These are phyloP conservation scores for Caenorhabditis tropicalis DNA, from an alignment of 1,140 invertebrate genomes.

Conservation along the genomic window DNA sequence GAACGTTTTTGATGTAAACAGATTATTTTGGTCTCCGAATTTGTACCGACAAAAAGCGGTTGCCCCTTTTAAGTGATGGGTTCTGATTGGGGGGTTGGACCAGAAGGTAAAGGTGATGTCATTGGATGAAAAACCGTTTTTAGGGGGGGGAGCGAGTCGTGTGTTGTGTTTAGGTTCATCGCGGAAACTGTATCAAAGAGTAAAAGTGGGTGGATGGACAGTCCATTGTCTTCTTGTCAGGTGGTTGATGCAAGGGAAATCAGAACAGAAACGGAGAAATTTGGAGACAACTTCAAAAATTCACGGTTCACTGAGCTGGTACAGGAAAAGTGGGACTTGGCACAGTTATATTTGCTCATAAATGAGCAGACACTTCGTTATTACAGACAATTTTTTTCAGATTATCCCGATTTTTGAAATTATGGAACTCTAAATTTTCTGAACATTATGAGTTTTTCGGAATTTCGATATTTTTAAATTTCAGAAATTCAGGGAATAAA, in stretches of 20 bases:
- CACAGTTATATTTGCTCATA: too few relatives aligned
- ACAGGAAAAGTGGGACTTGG: too few relatives aligned
- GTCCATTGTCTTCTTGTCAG: background rate
- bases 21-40: conserved; percentile 2
- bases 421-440: too few relatives aligned
- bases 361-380: too few relatives aligned
- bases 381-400: too few relatives aligned
- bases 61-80: background rate
- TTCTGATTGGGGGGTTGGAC: background rate
- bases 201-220: background rate
- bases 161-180: conserved; percentile 23
- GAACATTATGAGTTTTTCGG: too few relatives aligned
- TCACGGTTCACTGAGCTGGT: too few relatives aligned
- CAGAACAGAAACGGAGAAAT: background rate
- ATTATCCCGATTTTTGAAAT: too few relatives aligned
- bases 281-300: background rate
- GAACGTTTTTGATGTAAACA: conserved; percentile 4
- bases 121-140: conserved; percentile 30
- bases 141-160: background rate
- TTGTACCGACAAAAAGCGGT: background rate
- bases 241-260: background rate
- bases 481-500: too few relatives aligned
- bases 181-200: background rate
- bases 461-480: too few relatives aligned
- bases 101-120: background rate